Percentiles rank a stretch among this genome's conserved stretches.
These are phyloP conservation scores for Perizoma flavofasciatum DNA, from an alignment of 2,888 invertebrate species.

Conservation along the genomic window DNA sequence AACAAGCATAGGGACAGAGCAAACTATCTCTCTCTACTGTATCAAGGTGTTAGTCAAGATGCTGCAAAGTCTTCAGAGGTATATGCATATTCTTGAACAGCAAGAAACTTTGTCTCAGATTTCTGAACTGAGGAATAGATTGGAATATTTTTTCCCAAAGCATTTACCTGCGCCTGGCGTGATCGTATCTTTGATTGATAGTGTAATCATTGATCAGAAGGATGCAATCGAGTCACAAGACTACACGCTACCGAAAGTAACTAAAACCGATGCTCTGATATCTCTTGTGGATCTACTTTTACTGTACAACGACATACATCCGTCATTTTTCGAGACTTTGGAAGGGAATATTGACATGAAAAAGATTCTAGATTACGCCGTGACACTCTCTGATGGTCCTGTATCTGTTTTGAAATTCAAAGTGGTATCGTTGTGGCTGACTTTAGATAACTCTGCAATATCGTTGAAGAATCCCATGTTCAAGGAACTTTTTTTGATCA, in stretches of 20 bases:
- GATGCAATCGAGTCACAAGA: constrained; percentile 45
- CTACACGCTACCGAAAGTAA: constrained; percentile 62
- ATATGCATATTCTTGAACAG: constrained; percentile 78
- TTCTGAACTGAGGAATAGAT: constrained; percentile 63
- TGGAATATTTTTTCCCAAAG: constrained; percentile 75
- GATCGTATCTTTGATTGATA: constrained; percentile 64
- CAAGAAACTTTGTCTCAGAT: constrained; percentile 53
- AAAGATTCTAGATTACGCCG: constrained; percentile 65
- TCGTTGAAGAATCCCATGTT: constrained; percentile 81
- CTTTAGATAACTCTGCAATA: constrained; percentile 75
- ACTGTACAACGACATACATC: constrained; percentile 71
- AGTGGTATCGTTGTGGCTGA: constrained; percentile 74
- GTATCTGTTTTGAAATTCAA: constrained; percentile 72
- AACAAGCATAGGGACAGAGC: constrained; percentile 61
- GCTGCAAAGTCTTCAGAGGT: constrained; percentile 77
- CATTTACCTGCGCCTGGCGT: constrained; percentile 67
- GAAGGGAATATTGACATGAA: constrained; percentile 75
- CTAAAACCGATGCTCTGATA: constrained; percentile 62
- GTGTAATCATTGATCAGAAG: constrained; percentile 50
- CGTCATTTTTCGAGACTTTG: constrained; percentile 73
- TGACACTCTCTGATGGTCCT: constrained; percentile 53
- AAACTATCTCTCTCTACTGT: constrained; percentile 72
- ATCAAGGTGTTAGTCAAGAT: constrained; percentile 82
- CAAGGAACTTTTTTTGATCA: constrained; percentile 80
- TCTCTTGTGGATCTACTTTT: constrained; percentile 67